These are phyloP conservation scores for Callochromis pleurospilus DNA, from an alignment of 2,113 vertebrate genomes.

Conservation along the genomic window DNA sequence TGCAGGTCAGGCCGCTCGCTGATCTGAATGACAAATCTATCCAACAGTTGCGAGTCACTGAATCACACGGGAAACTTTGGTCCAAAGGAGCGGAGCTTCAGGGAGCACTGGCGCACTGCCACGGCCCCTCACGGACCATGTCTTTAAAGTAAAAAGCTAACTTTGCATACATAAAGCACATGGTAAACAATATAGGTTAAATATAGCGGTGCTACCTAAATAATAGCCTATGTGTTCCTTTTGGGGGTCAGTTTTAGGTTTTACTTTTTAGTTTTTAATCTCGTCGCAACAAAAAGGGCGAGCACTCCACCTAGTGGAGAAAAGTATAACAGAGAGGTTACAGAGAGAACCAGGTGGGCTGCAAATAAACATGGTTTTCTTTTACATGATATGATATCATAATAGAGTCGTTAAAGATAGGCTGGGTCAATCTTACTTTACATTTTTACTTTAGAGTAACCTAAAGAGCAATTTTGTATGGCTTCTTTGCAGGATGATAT, in stretches of 20 bases:
- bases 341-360: neutral
- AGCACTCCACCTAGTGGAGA: slow-evolving; percentile 36
- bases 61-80: slow-evolving; percentile 23
- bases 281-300: neutral
- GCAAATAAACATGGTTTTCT: neutral
- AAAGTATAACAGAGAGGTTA: neutral
- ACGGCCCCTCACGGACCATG: neutral
- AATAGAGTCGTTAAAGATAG: neutral
- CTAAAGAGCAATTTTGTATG: neutral
- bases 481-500: neutral
- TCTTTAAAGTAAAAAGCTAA: neutral
- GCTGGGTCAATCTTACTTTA: neutral
- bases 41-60: neutral
- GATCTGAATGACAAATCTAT: neutral
- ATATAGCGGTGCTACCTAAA: neutral
- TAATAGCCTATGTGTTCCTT: neutral
- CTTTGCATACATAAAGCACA: neutral
- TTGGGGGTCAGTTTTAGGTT: neutral
- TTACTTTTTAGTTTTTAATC: neutral
- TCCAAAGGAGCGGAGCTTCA: slow-evolving; percentile 26
- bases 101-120: neutral
- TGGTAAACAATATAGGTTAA: neutral
- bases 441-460: neutral
- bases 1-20: neutral
- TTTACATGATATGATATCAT: neutral